phyloP scores from a whole-genome alignment of 1,140 invertebrate species.

The Bombus breviceps region DNA sequence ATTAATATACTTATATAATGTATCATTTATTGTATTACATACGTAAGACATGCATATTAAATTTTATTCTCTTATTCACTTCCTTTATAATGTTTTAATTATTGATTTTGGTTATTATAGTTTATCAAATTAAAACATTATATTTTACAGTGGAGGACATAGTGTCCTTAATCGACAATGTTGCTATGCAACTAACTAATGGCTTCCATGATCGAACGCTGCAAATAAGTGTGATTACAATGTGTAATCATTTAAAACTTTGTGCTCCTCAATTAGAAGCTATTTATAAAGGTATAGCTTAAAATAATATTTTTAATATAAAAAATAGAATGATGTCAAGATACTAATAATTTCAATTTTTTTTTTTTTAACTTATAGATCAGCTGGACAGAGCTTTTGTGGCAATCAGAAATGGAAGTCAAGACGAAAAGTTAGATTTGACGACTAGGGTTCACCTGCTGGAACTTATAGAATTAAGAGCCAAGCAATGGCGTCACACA shows the following conservation, averaged over 20 bases:
- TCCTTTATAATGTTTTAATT: background rate
- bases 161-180: conserved; percentile 88
- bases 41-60: conserved; percentile 27
- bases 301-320: conserved; percentile 58
- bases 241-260: conserved; percentile 88
- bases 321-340: conserved; percentile 45
- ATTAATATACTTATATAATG: conserved; percentile 5
- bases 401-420: conserved; percentile 92
- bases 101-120: background rate
- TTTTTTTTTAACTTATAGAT: conserved; percentile 74
- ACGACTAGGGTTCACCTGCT: conserved; percentile 92
- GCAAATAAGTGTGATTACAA: conserved; percentile 85
- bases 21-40: background rate
- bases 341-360: conserved; percentile 65
- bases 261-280: conserved; percentile 89
- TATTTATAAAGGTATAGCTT: conserved; percentile 87
- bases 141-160: conserved; percentile 86
- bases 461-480: conserved; percentile 94
- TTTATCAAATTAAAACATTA: conserved; percentile 8
- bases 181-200: conserved; percentile 86
- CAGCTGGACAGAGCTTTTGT: conserved; percentile 90
- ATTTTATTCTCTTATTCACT: background rate
- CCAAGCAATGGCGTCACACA: conserved; percentile 91
- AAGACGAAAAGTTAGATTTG: conserved; percentile 90
- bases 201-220: conserved; percentile 85